Evolutionary conservation across 2,113 vertebrate species (phyloP).

Genomic region (Okapia johnstoni): DNA sequence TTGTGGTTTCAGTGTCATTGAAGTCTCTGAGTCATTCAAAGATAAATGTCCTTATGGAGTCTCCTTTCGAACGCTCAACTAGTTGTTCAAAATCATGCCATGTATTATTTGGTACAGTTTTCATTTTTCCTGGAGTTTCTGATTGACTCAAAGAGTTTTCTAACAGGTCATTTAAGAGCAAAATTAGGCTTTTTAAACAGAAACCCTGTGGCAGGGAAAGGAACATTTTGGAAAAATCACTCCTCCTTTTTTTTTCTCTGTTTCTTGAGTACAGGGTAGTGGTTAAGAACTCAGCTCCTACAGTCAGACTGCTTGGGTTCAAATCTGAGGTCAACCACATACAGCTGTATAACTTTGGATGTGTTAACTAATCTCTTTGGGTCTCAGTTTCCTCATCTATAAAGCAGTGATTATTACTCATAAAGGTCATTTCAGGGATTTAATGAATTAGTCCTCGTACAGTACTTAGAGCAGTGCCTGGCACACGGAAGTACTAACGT

Average conservation of each 20-base stretch:
- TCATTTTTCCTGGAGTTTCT: conserved; percentile 18
- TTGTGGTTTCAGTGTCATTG: neutral
- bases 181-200: neutral
- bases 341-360: neutral
- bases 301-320: neutral
- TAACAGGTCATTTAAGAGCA: neutral
- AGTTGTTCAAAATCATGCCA: neutral
- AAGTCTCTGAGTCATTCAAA: neutral
- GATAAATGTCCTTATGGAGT: neutral
- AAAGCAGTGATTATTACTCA: neutral
- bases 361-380: neutral
- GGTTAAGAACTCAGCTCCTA: neutral
- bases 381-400: neutral
- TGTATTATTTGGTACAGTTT: neutral
- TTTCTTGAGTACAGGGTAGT: neutral
- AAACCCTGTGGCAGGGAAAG: neutral
- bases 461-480: neutral
- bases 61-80: neutral
- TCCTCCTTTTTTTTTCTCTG: neutral
- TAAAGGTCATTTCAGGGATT: neutral
- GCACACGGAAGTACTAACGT: neutral
- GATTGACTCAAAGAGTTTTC: neutral
- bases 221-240: neutral
- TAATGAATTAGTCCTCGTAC: neutral
- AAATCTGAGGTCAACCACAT: neutral